Conservation (phyloP, 2,888 invertebrate genomes). For the Danaus chrysippus region DNA sequence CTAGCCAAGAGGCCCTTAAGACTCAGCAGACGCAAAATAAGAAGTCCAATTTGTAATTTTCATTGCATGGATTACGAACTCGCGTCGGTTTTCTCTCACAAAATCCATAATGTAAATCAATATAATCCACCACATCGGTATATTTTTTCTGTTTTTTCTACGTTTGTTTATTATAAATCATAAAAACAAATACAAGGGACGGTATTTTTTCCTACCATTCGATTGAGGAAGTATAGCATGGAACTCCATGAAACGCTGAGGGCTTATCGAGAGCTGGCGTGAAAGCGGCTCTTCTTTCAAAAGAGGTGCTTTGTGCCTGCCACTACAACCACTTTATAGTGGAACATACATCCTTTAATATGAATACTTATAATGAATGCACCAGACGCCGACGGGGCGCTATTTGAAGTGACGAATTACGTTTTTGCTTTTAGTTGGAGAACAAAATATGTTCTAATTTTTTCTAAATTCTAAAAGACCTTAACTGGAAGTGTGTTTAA, state of each 20-base stretch:
- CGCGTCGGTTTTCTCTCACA: not conserved
- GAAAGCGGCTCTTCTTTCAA: slow-evolving; percentile 60
- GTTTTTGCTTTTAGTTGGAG: slow-evolving; percentile 17
- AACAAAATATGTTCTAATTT: not conserved
- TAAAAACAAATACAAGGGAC: slow-evolving; percentile 4
- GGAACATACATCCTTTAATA: slow-evolving; percentile 48
- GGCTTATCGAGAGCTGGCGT: slow-evolving; percentile 64
- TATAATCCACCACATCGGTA: not conserved
- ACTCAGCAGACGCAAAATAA: slow-evolving; percentile 7
- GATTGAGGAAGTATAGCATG: slow-evolving; percentile 30
- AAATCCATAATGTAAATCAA: not conserved
- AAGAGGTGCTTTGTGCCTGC: slow-evolving; percentile 66
- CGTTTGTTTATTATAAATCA: slow-evolving; percentile 9
- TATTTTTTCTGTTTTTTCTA: slow-evolving; percentile 16
- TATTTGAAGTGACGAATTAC: slow-evolving; percentile 29
- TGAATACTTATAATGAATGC: slow-evolving; percentile 43
- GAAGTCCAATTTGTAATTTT: slow-evolving; percentile 7
- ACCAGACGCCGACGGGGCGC: slow-evolving; percentile 28
- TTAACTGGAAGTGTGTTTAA: not conserved
- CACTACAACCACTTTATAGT: slow-evolving; percentile 58
- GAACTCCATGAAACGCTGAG: slow-evolving; percentile 37
- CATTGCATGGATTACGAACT: not conserved
- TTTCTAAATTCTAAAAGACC: not conserved
- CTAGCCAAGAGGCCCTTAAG: slow-evolving; percentile 19
- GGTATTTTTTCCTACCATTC: slow-evolving; percentile 14